Percentiles rank a stretch among this genome's conserved stretches.
These are phyloP conservation scores for Tridacna gigas DNA, from an alignment of 2,888 invertebrate species.

Conservation along the genomic window DNA sequence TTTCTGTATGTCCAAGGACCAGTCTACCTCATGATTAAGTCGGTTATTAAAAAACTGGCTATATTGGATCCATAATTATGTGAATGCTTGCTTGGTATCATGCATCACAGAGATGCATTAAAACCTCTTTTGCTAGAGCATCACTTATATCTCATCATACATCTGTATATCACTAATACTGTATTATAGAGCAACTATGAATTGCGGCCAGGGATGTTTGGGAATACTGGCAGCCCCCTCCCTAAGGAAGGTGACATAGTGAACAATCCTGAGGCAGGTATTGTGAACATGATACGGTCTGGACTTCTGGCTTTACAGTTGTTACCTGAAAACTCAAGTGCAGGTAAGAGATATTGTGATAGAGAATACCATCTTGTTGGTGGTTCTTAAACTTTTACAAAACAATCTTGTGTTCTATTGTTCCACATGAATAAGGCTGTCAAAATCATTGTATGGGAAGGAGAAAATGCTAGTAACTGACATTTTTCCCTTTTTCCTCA, in stretches of 20 bases:
- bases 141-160: too few species aligned
- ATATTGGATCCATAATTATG: too few species aligned
- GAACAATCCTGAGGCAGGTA: constrained; percentile 88
- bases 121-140: too few species aligned
- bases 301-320: constrained; percentile 91
- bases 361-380: too few species aligned
- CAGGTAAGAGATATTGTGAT: constrained; percentile 86
- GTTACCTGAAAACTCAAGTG: constrained; percentile 90
- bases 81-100: too few species aligned
- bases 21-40: too few species aligned
- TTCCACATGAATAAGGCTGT: neutral
- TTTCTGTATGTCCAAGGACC: too few species aligned
- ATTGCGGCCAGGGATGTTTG: constrained; percentile 28
- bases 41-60: too few species aligned
- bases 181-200: constrained; percentile 59
- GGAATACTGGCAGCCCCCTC: constrained; percentile 31
- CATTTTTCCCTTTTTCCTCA: neutral
- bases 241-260: constrained; percentile 64
- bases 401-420: neutral
- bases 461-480: neutral
- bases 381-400: neutral
- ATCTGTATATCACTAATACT: too few species aligned
- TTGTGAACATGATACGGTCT: constrained; percentile 91
- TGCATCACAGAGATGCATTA: too few species aligned
- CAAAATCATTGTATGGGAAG: neutral